Evolutionary conservation across 2,113 vertebrate genomes (phyloP).

Genomic region (Chaetorhynchus papuensis): DNA sequence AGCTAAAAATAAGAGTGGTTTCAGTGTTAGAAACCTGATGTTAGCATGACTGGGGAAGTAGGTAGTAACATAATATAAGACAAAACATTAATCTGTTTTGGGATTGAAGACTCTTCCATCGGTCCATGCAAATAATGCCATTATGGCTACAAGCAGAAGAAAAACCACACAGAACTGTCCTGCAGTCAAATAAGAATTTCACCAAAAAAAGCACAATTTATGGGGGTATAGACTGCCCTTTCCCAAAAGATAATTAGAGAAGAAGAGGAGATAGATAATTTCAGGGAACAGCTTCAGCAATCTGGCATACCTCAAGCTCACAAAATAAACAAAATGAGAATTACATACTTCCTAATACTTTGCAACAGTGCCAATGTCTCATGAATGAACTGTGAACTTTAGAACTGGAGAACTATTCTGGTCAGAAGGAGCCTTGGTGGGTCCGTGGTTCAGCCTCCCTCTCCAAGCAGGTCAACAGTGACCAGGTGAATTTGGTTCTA

Average conservation of each 20-base stretch:
- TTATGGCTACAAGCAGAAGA: background rate
- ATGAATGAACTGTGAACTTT: background rate
- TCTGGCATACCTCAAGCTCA: background rate
- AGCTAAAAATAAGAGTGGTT: background rate
- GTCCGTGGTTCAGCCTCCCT: background rate
- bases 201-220: background rate
- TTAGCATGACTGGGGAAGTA: background rate
- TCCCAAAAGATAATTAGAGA: background rate
- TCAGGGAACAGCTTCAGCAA: background rate
- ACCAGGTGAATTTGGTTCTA: background rate
- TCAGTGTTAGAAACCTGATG: background rate
- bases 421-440: background rate
- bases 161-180: background rate
- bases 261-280: background rate
- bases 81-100: background rate
- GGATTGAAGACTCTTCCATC: background rate
- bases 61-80: background rate
- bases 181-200: background rate
- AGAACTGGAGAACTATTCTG: background rate
- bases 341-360: background rate
- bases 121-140: background rate
- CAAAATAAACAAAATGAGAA: background rate
- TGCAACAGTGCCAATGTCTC: background rate
- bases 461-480: background rate
- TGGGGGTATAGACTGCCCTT: background rate